Evolutionary conservation across 1,140 invertebrate genomes (phyloP).

Genomic region (Bradysia coprophila): DNA sequence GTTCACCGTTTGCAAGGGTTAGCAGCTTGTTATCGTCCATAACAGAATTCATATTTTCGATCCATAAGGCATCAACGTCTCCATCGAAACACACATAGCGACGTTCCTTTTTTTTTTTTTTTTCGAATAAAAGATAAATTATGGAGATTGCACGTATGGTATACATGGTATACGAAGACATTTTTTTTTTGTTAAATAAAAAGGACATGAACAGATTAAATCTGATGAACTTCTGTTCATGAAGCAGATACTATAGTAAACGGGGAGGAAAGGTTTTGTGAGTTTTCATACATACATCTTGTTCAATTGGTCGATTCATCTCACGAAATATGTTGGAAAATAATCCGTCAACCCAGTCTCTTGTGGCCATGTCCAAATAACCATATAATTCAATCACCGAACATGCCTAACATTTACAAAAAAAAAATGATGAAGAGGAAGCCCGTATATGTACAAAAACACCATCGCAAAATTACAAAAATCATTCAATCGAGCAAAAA

Average conservation of each 20-base stretch:
- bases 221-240: no score
- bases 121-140: background rate
- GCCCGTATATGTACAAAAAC: no score
- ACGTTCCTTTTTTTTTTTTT: slow-evolving; percentile 30
- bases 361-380: slow-evolving; percentile 60
- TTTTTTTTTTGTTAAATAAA: no score
- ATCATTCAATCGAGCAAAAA: no score
- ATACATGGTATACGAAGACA: no score
- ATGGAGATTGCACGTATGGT: background rate
- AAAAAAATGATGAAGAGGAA: slow-evolving; percentile 9
- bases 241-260: no score
- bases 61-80: slow-evolving; percentile 84
- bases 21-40: slow-evolving; percentile 88
- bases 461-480: no score
- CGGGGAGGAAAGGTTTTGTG: no score
- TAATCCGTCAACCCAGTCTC: slow-evolving; percentile 85
- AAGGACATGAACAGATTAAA: no score
- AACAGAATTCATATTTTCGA: slow-evolving; percentile 92
- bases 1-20: slow-evolving; percentile 76
- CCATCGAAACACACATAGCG: slow-evolving; percentile 82
- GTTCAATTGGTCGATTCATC: slow-evolving; percentile 58
- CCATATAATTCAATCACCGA: slow-evolving; percentile 80
- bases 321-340: slow-evolving; percentile 80
- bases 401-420: no score
- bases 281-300: slow-evolving; percentile 19